A percentile compares a stretch with the other conserved stretches of the same genome.
These are phyloP conservation scores for Elysia chlorotica DNA, from an alignment of 1,140 invertebrate species.

Conservation along the genomic window DNA sequence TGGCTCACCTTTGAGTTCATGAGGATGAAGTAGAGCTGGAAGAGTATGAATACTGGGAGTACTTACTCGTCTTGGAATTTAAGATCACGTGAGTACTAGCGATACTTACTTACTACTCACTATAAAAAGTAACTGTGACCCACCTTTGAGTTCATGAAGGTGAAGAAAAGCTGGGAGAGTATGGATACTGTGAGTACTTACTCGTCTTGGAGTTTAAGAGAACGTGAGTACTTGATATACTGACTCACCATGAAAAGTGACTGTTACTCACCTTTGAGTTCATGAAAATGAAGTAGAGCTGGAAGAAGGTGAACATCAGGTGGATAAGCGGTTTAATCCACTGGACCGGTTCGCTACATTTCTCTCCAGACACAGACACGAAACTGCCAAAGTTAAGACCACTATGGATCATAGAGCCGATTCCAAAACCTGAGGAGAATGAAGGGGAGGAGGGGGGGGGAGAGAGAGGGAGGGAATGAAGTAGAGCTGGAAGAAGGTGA, in stretches of 20 bases:
- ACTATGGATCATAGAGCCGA: slow-evolving; percentile 97
- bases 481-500: background rate
- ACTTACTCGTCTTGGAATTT: background rate
- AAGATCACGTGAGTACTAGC: background rate
- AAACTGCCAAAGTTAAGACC: slow-evolving; percentile 69
- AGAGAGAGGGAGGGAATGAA: background rate
- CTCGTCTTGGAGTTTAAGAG: background rate
- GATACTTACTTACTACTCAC: too few species aligned
- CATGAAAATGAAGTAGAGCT: slow-evolving; percentile 99
- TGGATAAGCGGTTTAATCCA: slow-evolving; percentile 91
- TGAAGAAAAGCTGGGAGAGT: slow-evolving; percentile 99
- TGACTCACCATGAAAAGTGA: too few species aligned
- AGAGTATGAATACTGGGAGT: too few species aligned
- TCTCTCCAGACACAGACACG: slow-evolving; percentile 68
- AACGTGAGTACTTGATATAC: too few species aligned
- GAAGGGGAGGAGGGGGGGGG: background rate
- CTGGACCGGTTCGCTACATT: slow-evolving; percentile 83
- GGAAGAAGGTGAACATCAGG: slow-evolving; percentile 96
- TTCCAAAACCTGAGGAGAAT: slow-evolving; percentile 81
- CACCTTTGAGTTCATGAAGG: slow-evolving; percentile 98
- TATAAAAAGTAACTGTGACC: too few species aligned
- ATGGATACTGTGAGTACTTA: too few species aligned
- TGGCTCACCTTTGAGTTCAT: slow-evolving; percentile 92
- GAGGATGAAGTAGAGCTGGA: too few species aligned
- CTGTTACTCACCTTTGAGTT: slow-evolving; percentile 92